phyloP scores from a whole-genome alignment of 2,888 invertebrate genomes.

The Rhodophaea formosa region DNA sequence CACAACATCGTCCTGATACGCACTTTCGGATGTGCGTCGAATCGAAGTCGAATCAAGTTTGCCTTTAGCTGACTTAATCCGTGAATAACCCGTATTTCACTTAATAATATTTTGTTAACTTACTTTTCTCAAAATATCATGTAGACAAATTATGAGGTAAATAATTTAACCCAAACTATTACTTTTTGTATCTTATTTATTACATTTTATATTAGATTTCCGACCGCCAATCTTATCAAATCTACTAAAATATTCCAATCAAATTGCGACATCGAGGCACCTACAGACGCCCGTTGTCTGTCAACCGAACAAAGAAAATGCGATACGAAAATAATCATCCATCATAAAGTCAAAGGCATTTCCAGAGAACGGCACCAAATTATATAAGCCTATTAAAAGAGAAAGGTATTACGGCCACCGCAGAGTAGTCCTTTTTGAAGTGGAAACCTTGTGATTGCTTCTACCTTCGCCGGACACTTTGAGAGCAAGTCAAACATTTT shows the following conservation, averaged over 20 bases:
- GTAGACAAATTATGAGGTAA: no score
- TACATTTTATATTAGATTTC: neutral
- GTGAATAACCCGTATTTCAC: no score
- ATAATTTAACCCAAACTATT: no score
- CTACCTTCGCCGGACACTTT: constrained; percentile 29
- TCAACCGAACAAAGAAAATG: constrained; percentile 25
- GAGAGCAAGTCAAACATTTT: constrained; percentile 27
- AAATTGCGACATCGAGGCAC: constrained; percentile 11
- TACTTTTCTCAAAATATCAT: no score
- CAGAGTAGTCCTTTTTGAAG: constrained; percentile 20
- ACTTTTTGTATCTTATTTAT: neutral
- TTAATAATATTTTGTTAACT: no score
- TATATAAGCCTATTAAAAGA: constrained; percentile 46
- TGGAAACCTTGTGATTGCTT: constrained; percentile 24
- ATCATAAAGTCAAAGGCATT: constrained; percentile 20
- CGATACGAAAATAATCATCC: constrained; percentile 27
- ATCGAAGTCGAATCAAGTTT: no score
- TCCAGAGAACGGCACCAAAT: constrained; percentile 24
- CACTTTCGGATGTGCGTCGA: no score
- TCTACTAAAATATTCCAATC: constrained; percentile 6
- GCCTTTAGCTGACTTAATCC: no score
- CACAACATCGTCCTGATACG: no score
- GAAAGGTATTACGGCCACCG: constrained; percentile 25
- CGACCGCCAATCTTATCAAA: constrained; percentile 32
- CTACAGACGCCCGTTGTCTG: constrained; percentile 10